A percentile compares a stretch with the other conserved stretches of the same genome.
These are phyloP conservation scores for Chaetorhynchus papuensis DNA, from an alignment of 2,113 vertebrate species.

Conservation along the genomic window DNA sequence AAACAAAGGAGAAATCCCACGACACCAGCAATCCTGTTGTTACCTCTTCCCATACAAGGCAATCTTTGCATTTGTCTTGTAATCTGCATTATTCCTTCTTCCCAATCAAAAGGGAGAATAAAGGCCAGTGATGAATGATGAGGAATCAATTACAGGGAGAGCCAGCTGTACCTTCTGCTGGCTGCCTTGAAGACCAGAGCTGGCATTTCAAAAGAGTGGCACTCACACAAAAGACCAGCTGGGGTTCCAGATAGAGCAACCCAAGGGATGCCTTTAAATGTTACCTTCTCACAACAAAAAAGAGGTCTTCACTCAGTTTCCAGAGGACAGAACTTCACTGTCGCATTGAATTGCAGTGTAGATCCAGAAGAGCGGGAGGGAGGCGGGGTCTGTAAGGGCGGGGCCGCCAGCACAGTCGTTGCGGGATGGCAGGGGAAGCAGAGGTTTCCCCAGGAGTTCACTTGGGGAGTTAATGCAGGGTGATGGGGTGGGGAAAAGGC, in stretches of 20 bases:
- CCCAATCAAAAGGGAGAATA: slow-evolving; percentile 22
- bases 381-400: neutral
- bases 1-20: neutral
- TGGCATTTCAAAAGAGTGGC: slow-evolving; percentile 69
- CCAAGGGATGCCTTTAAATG: slow-evolving; percentile 65
- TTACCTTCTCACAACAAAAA: slow-evolving; percentile 54
- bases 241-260: slow-evolving; percentile 60
- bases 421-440: neutral
- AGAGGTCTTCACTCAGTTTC: slow-evolving; percentile 18
- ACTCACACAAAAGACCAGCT: slow-evolving; percentile 72
- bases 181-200: slow-evolving; percentile 49
- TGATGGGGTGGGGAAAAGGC: neutral
- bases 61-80: neutral
- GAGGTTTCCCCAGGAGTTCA: neutral
- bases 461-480: neutral
- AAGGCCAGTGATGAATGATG: slow-evolving; percentile 4
- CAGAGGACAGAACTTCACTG: neutral
- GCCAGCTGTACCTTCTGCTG: slow-evolving; percentile 2
- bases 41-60: neutral
- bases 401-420: rapidly evolving
- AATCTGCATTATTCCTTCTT: slow-evolving; percentile 9
- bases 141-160: slow-evolving; percentile 48
- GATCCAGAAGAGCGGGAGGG: neutral
- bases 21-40: neutral
- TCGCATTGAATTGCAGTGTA: neutral